phyloP scores from a whole-genome alignment of 2,797 vertebrate genomes.

The Onychomys leucogaster region DNA sequence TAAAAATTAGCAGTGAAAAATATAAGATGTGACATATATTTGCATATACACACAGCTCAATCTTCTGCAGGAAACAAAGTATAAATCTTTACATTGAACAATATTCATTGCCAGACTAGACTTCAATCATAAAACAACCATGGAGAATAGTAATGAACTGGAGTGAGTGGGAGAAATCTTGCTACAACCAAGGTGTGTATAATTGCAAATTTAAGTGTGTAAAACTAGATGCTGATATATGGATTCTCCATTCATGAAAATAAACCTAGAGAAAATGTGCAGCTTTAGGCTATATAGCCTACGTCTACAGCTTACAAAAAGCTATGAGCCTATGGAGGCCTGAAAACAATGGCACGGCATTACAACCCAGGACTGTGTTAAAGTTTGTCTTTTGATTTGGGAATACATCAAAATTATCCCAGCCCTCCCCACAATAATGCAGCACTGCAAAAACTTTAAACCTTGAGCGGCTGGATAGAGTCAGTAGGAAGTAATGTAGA shows the following conservation, averaged over 20 bases:
- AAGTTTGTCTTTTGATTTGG: neutral
- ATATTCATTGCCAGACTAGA: neutral
- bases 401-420: constrained; percentile 18
- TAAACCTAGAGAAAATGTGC: neutral
- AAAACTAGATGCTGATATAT: neutral
- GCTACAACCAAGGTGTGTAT: neutral
- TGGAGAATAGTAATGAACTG: neutral
- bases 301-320: neutral
- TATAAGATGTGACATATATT: neutral
- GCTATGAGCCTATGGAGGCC: neutral
- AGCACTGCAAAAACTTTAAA: neutral
- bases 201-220: neutral
- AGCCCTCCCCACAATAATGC: neutral
- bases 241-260: constrained; percentile 20
- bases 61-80: neutral
- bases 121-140: constrained; percentile 6
- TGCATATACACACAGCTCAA: neutral
- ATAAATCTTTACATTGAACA: neutral
- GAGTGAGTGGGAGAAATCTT: neutral
- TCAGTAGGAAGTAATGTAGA: neutral
- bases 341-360: neutral
- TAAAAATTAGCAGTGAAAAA: neutral
- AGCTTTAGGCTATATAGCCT: constrained; percentile 12
- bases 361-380: neutral
- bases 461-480: neutral